These are phyloP conservation scores for Pocota personata DNA, from an alignment of 2,888 invertebrate genomes.

Conservation along the genomic window DNA sequence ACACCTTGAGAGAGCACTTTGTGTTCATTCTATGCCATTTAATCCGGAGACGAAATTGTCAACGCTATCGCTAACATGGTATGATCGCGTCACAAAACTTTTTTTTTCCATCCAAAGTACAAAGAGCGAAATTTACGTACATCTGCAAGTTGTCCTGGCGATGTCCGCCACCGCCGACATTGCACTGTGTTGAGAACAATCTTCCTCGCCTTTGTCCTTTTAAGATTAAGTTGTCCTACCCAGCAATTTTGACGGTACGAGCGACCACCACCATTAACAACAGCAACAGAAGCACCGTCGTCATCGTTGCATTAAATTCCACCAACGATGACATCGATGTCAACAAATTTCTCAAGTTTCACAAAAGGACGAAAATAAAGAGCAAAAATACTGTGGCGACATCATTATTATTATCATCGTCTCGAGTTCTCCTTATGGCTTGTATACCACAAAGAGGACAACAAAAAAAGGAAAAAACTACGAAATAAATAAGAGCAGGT, in stretches of 20 bases:
- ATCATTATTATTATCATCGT: slow-evolving; percentile 73
- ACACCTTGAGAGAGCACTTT: slow-evolving; percentile 36
- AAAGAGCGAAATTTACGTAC: slow-evolving; percentile 48
- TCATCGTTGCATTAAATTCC: slow-evolving; percentile 72
- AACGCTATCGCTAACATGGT: slow-evolving; percentile 47
- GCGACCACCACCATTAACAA: slow-evolving; percentile 17
- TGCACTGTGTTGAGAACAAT: slow-evolving; percentile 8
- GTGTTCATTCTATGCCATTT: slow-evolving; percentile 28
- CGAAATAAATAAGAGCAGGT: slow-evolving; percentile 10
- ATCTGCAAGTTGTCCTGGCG: slow-evolving; percentile 51
- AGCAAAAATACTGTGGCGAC: slow-evolving; percentile 67
- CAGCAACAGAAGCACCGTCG: slow-evolving; percentile 47
- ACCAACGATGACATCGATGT: slow-evolving; percentile 73
- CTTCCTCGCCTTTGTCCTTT: slow-evolving; percentile 51
- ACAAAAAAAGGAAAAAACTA: neutral
- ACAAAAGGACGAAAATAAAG: slow-evolving; percentile 66
- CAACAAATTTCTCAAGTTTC: slow-evolving; percentile 74
- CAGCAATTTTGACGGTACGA: neutral
- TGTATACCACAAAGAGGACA: slow-evolving; percentile 1
- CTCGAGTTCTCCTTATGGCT: slow-evolving; percentile 66
- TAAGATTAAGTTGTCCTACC: slow-evolving; percentile 60
- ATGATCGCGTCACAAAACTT: slow-evolving; percentile 43
- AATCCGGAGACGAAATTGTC: slow-evolving; percentile 31
- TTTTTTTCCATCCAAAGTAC: neutral
- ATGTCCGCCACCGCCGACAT: neutral